phyloP scores from a whole-genome alignment of 2,888 invertebrate genomes.

The Cybosia mesomella region DNA sequence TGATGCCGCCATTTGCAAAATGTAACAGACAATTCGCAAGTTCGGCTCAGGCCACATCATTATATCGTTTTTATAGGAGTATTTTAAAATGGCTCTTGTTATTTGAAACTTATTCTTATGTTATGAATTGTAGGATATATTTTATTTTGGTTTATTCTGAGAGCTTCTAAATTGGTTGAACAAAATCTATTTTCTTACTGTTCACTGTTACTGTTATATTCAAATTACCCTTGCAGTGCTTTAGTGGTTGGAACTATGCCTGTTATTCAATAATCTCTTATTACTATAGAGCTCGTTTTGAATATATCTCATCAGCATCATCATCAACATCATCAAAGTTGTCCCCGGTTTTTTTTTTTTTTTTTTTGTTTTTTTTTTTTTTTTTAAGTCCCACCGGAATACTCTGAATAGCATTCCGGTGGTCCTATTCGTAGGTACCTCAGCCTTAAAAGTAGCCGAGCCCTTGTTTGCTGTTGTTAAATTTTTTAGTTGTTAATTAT shows the following conservation, averaged over 20 bases:
- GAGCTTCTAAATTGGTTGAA: conserved; percentile 13
- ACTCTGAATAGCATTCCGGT: no score
- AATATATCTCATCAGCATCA: neutral
- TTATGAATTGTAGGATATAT: neutral
- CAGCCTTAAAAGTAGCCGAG: no score
- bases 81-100: conserved; percentile 21
- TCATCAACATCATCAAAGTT: neutral
- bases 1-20: conserved; percentile 52
- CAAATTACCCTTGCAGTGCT: conserved; percentile 22
- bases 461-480: no score
- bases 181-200: conserved; percentile 25
- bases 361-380: no score
- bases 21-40: conserved; percentile 51
- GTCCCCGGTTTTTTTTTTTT: neutral
- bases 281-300: neutral
- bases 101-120: conserved; percentile 10
- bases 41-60: conserved; percentile 62
- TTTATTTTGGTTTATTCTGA: neutral
- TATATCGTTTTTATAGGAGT: conserved; percentile 72
- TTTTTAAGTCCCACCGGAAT: no score
- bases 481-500: no score
- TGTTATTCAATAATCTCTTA: neutral
- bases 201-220: conserved; percentile 31
- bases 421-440: no score
- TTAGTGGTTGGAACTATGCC: conserved; percentile 22